Conservation (phyloP, 2,113 vertebrate species). For the Syngnathoides biaculeatus region DNA sequence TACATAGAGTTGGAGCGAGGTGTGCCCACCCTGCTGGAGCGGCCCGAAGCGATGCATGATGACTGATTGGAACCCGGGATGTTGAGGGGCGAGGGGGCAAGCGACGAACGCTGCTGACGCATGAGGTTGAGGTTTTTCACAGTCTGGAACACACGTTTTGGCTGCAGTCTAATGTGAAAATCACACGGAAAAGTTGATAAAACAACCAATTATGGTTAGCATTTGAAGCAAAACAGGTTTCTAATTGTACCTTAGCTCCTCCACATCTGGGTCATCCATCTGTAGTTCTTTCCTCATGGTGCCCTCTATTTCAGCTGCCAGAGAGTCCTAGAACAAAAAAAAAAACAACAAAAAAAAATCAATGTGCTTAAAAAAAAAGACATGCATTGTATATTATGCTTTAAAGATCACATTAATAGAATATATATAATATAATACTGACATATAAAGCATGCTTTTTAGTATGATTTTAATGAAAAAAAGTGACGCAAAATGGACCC, state of each 20-base stretch:
- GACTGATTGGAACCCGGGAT: slow-evolving; percentile 98
- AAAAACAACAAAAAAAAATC: no score
- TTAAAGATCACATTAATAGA: background rate
- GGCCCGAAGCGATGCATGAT: slow-evolving; percentile 86
- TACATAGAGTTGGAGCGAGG: slow-evolving; percentile 85
- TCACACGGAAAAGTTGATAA: slow-evolving; percentile 14
- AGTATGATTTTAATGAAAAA: no score
- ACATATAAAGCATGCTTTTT: no score
- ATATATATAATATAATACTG: no score
- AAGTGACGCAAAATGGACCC: no score
- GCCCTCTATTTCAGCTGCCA: slow-evolving; percentile 97
- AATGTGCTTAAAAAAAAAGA: background rate
- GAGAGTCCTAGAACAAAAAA: slow-evolving; percentile 80
- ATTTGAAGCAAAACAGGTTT: background rate
- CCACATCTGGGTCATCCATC: slow-evolving; percentile 87
- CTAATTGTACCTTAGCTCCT: slow-evolving; percentile 75
- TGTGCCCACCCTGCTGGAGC: slow-evolving; percentile 90
- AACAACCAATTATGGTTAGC: background rate
- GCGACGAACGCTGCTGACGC: slow-evolving; percentile 83
- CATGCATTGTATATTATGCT: background rate
- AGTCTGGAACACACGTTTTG: slow-evolving; percentile 92
- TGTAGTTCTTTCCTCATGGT: slow-evolving; percentile 97
- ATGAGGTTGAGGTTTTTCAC: slow-evolving; percentile 92
- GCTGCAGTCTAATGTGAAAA: slow-evolving; percentile 77
- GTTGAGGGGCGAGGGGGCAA: slow-evolving; percentile 88